Evolutionary conservation across 2,113 vertebrate species (phyloP).

Genomic region (Muntiacus reevesi): DNA sequence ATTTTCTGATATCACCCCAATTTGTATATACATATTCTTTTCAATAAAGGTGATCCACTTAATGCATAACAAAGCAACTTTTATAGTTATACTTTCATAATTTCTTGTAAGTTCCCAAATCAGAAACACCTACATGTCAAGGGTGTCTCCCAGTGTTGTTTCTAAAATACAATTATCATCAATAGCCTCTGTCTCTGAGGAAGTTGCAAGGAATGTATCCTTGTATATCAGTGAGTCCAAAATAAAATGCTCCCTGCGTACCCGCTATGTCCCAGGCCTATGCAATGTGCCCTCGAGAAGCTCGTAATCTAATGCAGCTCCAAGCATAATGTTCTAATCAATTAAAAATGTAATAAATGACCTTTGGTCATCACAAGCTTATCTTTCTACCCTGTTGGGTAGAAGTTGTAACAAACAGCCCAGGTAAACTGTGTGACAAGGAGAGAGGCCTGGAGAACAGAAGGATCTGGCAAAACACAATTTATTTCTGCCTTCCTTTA

Average conservation of each 20-base stretch:
- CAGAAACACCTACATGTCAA: neutral
- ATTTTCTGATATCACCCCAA: neutral
- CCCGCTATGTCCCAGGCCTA: neutral
- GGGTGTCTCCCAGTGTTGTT: neutral
- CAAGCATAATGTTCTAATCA: neutral
- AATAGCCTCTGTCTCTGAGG: neutral
- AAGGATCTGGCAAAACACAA: neutral
- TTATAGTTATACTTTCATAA: neutral
- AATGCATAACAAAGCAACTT: neutral
- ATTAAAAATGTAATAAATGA: neutral
- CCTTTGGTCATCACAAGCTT: neutral
- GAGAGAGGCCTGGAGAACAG: neutral
- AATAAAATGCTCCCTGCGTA: neutral
- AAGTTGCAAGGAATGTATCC: neutral
- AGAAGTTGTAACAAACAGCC: neutral
- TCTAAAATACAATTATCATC: neutral
- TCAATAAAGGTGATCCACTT: neutral
- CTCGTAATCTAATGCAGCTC: neutral
- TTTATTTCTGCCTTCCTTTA: neutral
- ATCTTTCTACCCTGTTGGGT: neutral
- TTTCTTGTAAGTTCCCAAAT: neutral
- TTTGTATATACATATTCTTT: neutral
- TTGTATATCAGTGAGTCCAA: neutral
- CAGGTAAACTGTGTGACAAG: neutral
- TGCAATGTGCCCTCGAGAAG: neutral